Evolutionary conservation across 2,888 invertebrate species (phyloP).

Genomic region (Villa cingulata): DNA sequence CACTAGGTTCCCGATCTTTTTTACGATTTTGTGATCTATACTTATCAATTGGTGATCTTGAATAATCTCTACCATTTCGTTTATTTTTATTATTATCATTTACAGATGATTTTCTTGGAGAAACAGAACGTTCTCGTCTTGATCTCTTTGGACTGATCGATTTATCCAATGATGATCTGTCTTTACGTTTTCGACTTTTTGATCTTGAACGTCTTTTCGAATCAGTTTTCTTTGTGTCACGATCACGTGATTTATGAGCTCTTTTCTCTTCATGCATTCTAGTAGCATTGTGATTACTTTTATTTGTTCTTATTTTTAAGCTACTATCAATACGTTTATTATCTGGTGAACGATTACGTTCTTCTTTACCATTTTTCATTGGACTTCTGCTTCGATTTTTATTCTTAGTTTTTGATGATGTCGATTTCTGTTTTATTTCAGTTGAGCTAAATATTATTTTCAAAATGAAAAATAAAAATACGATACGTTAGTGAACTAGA

Average conservation of each 20-base stretch:
- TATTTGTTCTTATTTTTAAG: neutral
- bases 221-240: neutral
- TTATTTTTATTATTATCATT: conserved; percentile 7
- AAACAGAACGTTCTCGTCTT: conserved; percentile 4
- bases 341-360: conserved; percentile 22
- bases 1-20: neutral
- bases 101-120: conserved; percentile 2
- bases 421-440: neutral
- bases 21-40: neutral
- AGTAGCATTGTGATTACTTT: neutral
- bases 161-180: conserved; percentile 5
- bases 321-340: no score
- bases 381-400: neutral
- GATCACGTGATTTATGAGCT: neutral
- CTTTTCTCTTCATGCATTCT: neutral
- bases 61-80: conserved; percentile 1
- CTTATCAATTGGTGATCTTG: conserved; percentile 2
- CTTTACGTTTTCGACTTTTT: conserved; percentile 9
- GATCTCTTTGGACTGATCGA: conserved; percentile 9
- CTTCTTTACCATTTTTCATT: conserved; percentile 3
- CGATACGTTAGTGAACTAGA: no score
- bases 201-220: conserved; percentile 8
- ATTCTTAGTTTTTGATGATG: neutral
- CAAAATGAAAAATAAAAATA: no score
- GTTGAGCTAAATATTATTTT: conserved; percentile 19